Conservation (phyloP, 2,797 vertebrate genomes). For the Vultur gryphus region DNA sequence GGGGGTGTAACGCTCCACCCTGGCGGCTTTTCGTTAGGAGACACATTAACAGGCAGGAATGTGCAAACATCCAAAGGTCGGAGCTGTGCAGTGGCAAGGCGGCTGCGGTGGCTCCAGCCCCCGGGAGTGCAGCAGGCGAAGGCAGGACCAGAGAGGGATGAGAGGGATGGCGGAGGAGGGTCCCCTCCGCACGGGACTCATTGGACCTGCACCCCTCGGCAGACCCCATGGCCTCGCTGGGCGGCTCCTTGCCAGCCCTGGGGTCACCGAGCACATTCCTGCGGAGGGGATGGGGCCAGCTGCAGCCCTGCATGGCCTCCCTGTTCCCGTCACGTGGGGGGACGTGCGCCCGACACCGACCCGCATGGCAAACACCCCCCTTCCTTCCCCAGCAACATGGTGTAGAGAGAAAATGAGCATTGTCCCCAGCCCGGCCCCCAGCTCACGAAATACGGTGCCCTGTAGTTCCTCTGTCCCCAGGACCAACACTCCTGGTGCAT, state of each 20-base stretch:
- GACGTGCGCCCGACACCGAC: not conserved
- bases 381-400: not conserved
- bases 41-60: slow-evolving; percentile 81
- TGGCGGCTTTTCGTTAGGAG: slow-evolving; percentile 65
- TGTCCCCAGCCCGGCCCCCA: not conserved
- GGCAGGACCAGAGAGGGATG: not conserved
- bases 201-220: not conserved
- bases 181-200: rapidly evolving
- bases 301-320: not conserved
- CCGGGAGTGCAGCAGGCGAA: not conserved
- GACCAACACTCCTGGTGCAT: rapidly evolving
- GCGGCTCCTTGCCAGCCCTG: not conserved
- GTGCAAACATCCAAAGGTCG: slow-evolving; percentile 66
- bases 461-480: not conserved
- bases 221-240: rapidly evolving
- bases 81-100: not conserved
- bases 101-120: not conserved
- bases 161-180: not conserved
- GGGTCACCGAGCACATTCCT: not conserved
- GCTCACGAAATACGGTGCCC: not conserved
- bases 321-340: rapidly evolving
- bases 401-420: not conserved
- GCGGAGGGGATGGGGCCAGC: rapidly evolving
- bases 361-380: not conserved
- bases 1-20: slow-evolving; percentile 61